These are phyloP conservation scores for Acanthaster planci DNA, from an alignment of 35 echinoderm and acorn worm species.

Conservation along the genomic window DNA sequence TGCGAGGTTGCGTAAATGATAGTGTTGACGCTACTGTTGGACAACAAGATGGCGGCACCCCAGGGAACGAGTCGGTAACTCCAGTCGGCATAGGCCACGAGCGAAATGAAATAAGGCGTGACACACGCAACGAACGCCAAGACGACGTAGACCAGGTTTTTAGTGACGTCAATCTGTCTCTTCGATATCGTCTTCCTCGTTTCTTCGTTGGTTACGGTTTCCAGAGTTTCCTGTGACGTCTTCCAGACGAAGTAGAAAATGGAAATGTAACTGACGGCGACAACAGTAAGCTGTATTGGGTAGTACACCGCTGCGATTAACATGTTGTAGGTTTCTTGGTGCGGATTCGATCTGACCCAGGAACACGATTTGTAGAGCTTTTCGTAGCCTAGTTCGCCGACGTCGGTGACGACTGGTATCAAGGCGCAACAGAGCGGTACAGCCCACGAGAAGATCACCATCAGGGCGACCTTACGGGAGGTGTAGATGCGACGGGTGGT, in stretches of 20 bases:
- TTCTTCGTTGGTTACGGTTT: neutral
- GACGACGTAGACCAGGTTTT: slow-evolving; percentile 62
- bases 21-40: slow-evolving; percentile 47
- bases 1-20: slow-evolving; percentile 62
- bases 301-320: neutral
- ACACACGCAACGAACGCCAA: slow-evolving; percentile 42
- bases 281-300: neutral
- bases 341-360: slow-evolving; percentile 1
- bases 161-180: slow-evolving; percentile 51
- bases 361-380: slow-evolving; percentile 48
- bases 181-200: neutral
- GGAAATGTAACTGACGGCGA: slow-evolving; percentile 29
- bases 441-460: slow-evolving; percentile 26
- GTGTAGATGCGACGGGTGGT: neutral
- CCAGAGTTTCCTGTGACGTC: neutral
- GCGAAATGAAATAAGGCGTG: slow-evolving; percentile 32
- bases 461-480: slow-evolving; percentile 18
- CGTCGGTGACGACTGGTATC: slow-evolving; percentile 37
- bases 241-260: slow-evolving; percentile 21
- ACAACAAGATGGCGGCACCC: slow-evolving; percentile 29
- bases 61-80: slow-evolving; percentile 3
- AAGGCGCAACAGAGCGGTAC: slow-evolving; percentile 23
- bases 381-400: slow-evolving; percentile 66
- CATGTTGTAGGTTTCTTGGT: neutral
- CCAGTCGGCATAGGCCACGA: neutral